Evolutionary conservation across 2,113 vertebrate species (phyloP).

Genomic region (Xerus inauris): DNA sequence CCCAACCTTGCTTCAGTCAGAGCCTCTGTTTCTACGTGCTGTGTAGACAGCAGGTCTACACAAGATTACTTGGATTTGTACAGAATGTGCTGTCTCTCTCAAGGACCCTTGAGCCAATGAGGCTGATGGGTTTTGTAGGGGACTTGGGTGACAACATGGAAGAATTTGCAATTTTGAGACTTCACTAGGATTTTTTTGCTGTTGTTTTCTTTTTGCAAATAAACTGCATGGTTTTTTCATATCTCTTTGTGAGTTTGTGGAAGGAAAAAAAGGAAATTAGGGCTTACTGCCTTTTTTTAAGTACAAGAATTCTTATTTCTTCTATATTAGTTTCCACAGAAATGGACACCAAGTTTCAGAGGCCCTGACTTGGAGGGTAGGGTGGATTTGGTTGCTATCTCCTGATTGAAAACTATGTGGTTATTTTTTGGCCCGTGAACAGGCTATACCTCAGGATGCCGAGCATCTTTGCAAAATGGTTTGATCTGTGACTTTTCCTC

Average conservation of each 20-base stretch:
- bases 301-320: background rate
- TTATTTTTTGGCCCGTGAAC: background rate
- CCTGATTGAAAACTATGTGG: background rate
- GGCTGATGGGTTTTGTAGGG: background rate
- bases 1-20: background rate
- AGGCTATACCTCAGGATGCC: background rate
- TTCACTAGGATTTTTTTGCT: background rate
- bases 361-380: background rate
- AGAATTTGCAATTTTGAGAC: too few species aligned
- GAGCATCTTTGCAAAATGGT: background rate
- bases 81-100: fast-evolving
- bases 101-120: background rate
- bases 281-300: background rate
- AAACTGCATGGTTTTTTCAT: background rate
- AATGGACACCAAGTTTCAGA: background rate
- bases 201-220: background rate
- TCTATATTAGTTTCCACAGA: background rate
- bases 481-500: too few species aligned
- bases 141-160: background rate
- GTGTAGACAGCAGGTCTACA: fast-evolving
- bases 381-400: fast-evolving
- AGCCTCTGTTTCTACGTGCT: background rate
- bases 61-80: background rate
- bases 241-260: background rate
- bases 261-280: background rate